Evolutionary conservation across 2,888 invertebrate genomes (phyloP), one percentile per base, ranked within the genome.

Genomic region (Macrophya alboannulata): DNA sequence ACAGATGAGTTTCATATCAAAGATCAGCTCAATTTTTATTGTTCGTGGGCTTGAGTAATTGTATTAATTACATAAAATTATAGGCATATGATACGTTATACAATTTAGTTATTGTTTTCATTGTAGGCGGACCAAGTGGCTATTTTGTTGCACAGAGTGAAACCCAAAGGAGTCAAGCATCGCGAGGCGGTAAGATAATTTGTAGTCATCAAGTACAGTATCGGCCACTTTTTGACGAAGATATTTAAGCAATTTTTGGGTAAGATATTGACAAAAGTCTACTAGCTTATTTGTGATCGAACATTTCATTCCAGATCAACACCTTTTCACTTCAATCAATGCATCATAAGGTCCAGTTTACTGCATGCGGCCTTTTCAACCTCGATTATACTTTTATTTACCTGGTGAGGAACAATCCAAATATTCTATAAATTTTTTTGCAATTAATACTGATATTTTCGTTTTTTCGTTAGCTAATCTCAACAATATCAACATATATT

Each of bases 401-500:
- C 8, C 43, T 45, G 72, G 72, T 72, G n/a, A 72, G 72, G 21
- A 45, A 10, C 43, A 21, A 21, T 21, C 17, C 0, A 43, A n/a
- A 21, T 72, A 72, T 72, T 43, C 40, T 45, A 45, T 15, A 10
- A 72, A 72, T 45, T 12, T 21, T 21, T 1, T 12, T 43, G 9
- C 1, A 45, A 45, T 4, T 21, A 10, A 72, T 21, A 72, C 21
- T 72, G 6, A 4, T n/a, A 72, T 10, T n/a, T n/a, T n/a, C n/a
- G n/a, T 40, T 21, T 8, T 40, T 65, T 21, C 6, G 12, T 21
- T n/a, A 72, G 45, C 10, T 45, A 21, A 43, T 40, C 45, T 72
- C 72, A 10, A 40, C 72, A 43, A 72, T 72, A 72, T 40, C 72
- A 10, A 72, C 72, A 40, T 72, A 72, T 21, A 72, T 72, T 10